These are phyloP conservation scores for Drosophila antonietae DNA, from an alignment of 2,888 invertebrate genomes.

Conservation along the genomic window DNA sequence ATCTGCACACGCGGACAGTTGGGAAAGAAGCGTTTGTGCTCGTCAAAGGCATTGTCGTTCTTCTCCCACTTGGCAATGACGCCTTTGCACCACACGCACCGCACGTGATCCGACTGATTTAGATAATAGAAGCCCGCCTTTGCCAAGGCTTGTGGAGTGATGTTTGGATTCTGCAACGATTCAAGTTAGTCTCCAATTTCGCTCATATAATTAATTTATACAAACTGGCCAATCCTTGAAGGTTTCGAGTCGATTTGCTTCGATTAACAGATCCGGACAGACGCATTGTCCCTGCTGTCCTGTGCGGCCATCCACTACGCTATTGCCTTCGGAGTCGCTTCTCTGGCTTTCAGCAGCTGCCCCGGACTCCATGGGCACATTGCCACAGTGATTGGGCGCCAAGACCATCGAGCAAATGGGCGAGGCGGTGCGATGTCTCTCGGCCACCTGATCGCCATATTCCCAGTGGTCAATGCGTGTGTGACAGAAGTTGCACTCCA, in stretches of 20 bases:
- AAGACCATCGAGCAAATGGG: conserved; percentile 90
- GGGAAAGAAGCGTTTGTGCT: conserved; percentile 92
- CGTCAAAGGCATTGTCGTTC: conserved; percentile 92
- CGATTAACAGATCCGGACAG: conserved; percentile 87
- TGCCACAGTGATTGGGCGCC: conserved; percentile 88
- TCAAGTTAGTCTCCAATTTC: background rate
- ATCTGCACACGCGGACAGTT: conserved; percentile 87
- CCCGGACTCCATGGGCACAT: conserved; percentile 86
- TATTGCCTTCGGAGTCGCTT: conserved; percentile 48
- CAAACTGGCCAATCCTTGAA: conserved; percentile 91
- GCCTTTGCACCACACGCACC: conserved; percentile 92
- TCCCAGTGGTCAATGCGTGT: conserved; percentile 90
- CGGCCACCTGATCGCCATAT: conserved; percentile 89
- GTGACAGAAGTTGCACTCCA: conserved; percentile 92
- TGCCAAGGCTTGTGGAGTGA: conserved; percentile 90
- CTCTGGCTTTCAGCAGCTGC: background rate
- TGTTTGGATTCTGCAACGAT: conserved; percentile 82
- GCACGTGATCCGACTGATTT: conserved; percentile 89
- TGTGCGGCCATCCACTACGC: conserved; percentile 54
- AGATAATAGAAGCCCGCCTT: conserved; percentile 94
- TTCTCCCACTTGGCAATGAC: conserved; percentile 92
- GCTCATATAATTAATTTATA: conserved; percentile 28
- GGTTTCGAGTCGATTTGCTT: conserved; percentile 88
- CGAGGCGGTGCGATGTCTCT: conserved; percentile 88
- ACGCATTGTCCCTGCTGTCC: conserved; percentile 25